Conservation (phyloP, 2,888 invertebrate genomes). For the Abscondita cerata region DNA sequence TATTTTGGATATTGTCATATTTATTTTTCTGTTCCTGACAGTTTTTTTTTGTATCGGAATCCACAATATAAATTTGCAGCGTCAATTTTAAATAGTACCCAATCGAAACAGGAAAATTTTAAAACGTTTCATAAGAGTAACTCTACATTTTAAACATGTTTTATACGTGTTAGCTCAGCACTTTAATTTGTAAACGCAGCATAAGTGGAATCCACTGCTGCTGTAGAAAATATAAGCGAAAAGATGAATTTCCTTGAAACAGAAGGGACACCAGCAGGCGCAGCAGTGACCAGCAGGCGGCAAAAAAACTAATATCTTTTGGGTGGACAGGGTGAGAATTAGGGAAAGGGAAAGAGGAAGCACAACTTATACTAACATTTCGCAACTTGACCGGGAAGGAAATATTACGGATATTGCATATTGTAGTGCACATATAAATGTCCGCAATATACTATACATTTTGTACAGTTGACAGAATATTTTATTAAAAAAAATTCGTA, state of each 20-base stretch:
- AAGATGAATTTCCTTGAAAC: slow-evolving; percentile 54
- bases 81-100: background rate
- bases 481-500: background rate
- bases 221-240: slow-evolving; percentile 54
- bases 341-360: slow-evolving; percentile 48
- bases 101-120: background rate
- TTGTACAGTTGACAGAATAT: background rate
- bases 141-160: slow-evolving; percentile 7
- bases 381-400: slow-evolving; percentile 54
- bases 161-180: slow-evolving; percentile 16
- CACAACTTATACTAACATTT: slow-evolving; percentile 55
- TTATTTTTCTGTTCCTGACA: slow-evolving; percentile 26
- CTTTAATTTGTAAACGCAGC: slow-evolving; percentile 26
- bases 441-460: background rate
- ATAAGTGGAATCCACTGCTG: slow-evolving; percentile 41
- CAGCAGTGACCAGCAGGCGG: slow-evolving; percentile 46
- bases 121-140: background rate
- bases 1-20: slow-evolving; percentile 46
- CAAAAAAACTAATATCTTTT: slow-evolving; percentile 55
- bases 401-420: slow-evolving; percentile 44
- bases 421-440: slow-evolving; percentile 31
- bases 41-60: slow-evolving; percentile 5
- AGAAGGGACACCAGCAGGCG: slow-evolving; percentile 54
- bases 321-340: slow-evolving; percentile 49
- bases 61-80: slow-evolving; percentile 5